Evolutionary conservation across 92 coral and sea anemone genomes (phyloP).

Genomic region (Palythoa caribaeorum): DNA sequence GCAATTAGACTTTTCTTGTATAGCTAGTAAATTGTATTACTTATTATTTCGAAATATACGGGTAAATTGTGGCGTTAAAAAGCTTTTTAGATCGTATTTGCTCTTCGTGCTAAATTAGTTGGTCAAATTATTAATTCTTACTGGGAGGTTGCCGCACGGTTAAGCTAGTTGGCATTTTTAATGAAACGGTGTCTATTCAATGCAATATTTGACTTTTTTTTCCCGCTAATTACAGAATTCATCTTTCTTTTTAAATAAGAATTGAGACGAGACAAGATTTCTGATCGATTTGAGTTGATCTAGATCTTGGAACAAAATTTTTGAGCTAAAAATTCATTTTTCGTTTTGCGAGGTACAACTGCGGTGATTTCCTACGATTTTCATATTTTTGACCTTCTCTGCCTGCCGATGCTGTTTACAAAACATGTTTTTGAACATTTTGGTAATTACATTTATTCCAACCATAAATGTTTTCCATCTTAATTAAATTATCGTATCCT

Average conservation of each 20-base stretch:
- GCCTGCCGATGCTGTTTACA: slow-evolving; percentile 32
- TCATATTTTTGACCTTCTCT: slow-evolving; percentile 7
- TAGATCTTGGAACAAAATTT: background rate
- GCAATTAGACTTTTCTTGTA: slow-evolving; percentile 35
- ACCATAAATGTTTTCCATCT: slow-evolving; percentile 28
- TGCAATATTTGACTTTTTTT: slow-evolving; percentile 54
- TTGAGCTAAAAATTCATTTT: background rate
- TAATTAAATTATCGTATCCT: slow-evolving; percentile 53
- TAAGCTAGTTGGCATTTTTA: slow-evolving; percentile 74
- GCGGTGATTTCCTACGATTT: background rate
- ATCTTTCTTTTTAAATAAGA: slow-evolving; percentile 20
- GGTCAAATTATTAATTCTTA: slow-evolving; percentile 56
- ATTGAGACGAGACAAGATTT: background rate
- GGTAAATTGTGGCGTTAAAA: background rate
- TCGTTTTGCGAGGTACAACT: background rate
- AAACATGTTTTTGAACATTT: slow-evolving; percentile 22
- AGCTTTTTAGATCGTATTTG: slow-evolving; percentile 21
- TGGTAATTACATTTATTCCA: slow-evolving; percentile 43
- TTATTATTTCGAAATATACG: background rate
- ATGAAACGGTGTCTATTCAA: slow-evolving; percentile 76
- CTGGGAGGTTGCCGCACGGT: slow-evolving; percentile 68
- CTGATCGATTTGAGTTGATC: background rate
- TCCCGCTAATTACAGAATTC: slow-evolving; percentile 48
- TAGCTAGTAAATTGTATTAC: background rate
- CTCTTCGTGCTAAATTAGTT: slow-evolving; percentile 30